Evolutionary conservation across 2,888 invertebrate genomes (phyloP), one percentile per base, ranked within the genome.

Genomic region (Carabus problematicus): DNA sequence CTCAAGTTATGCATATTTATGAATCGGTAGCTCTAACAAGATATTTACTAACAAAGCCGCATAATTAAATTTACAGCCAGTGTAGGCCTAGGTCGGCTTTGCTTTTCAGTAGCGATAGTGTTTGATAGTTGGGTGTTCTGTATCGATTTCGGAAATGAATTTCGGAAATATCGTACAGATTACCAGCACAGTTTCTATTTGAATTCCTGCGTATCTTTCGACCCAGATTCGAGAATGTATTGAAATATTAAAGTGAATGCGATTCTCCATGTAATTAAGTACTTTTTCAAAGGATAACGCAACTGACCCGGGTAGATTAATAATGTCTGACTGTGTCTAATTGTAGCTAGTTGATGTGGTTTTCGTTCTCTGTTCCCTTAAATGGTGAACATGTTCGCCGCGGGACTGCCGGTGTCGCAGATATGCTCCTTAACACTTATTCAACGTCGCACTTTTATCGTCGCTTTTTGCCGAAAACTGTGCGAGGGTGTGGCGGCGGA

Each of bases 61-160:
- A 52, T 52, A 52, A 52, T 52, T 52, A 52, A 52, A 52, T 52
- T 52, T 52, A 52, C 16, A 52, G 52, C 52, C 52, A 52, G 14
- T 52, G 9, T 18, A 52, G 18, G 52, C 52, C 52, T 12, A 14
- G 14, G 19, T 49, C 49, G 18, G 49, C 18, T 49, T 29, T 29
- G 29, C 49, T 16, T 49, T 8, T 52, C 18, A 52, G 52, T 6
- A 29, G 16, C 19, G 52, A 14, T 52, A 52, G 52, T 52, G 52
- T 52, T 52, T 52, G 52, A 52, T 52, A 52, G 52, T 52, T 52
- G 29, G 29, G 6, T 6, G 29, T 29, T 29, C 29, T 29, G 9
- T 8, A 52, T 52, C 52, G 52, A 52, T 52, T 52, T 16, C 16
- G 52, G 18, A 52, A 52, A 52, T 12, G 14, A 52, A 16, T 14